Base-by-base conservation (phyloP, 2,797 vertebrate species). In the Nannoperca obscura region DNA sequence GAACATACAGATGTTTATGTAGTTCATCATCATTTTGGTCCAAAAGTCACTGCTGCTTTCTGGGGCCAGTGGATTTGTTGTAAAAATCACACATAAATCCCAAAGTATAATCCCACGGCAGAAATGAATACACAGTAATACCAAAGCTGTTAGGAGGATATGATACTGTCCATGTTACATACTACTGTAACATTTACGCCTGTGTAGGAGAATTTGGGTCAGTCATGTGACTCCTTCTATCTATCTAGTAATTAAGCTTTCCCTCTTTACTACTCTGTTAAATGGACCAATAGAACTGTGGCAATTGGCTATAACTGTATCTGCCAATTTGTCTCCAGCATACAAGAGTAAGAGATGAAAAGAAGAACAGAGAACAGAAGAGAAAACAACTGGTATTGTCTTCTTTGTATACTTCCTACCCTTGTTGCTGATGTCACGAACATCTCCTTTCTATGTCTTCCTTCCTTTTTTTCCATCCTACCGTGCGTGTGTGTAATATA, bases 191-290 rank as follows among this genome's bases (percentile, higher is more conserved):
- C 71, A 67, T 64, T 65, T 58, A 52, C 13, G 8, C 46, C 44
- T 40, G 3, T 55, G 67, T 19, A 11, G 38, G 8, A 47, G 47
- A 71, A 79, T 74, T 32, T 71, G 22, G 62, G 75, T 85, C 76
- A 83, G 54, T 78, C 76, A 71, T 61, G 71, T 84, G 81, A 74
- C 40, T 64, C 27, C 44, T 17, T 1, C 58, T 63, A 46, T 54
- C 36, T 52, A 38, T n/a, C n/a, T n/a, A 19, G 17, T 49, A 54
- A 74, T 12, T 77, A 38, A 71, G 67, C 57, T 83, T 76, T 62
- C 32, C 14, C 24, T 55, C 53, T 82, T 40, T 42, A 58, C 64
- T 68, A 12, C 58, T 58, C 15, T 64, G 19, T 24, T 58, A 54
- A 80, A 63, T 57, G 17, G 55, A 78, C 30, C 15, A 78, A 69